Base-by-base conservation (phyloP, 2,797 vertebrate genomes). In the Ambastaia sidthimunki region DNA sequence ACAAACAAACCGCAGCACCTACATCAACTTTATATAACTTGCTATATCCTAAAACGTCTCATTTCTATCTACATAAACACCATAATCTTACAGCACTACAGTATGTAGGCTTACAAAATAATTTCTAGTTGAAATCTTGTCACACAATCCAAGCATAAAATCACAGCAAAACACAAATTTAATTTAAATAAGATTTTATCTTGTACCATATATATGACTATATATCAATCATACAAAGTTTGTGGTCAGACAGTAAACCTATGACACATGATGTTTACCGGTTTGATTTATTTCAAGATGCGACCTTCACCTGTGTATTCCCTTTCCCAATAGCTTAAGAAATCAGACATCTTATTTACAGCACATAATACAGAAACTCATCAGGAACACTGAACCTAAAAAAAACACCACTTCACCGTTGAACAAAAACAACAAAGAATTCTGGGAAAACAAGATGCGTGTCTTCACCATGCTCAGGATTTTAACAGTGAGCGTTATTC, bases 211-310 rank as follows among this genome's bases (percentile, higher is more conserved):
- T n/a, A n/a, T n/a, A n/a, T n/a, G 6, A 28, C 57, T 15, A 28
- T 16, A 60, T 15, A 60, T 60, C 57, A 16, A 28, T 60, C 25
- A 28, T 7, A 4, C 21, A 59, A 19, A 12, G 19, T 16, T 4
- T 15, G 6, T 54, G 13, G 28, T 37, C 48, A 84, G 6, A 15
- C 37, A 68, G 48, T n/a, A 63, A 60, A 81, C 19, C 10, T 21
- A 15, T 2, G 12, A 72, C 7, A 69, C 59, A 37, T 63, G 44
- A 83, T 76, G 75, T 89, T 86, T 89, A 87, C 90, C 85, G 78
- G 85, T 89, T 88, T 57, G 63, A 83, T 94, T 94, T 93, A 93
- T 93, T 94, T 91, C 71, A 88, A 86, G 89, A 92, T 89, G 85
- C 85, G 82, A 90, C 86, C 77, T 82, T 90, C 83, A 81, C 79